These are phyloP conservation scores for Pterocles orientalis DNA, from an alignment of 2,113 vertebrate genomes.

Conservation along the genomic window DNA sequence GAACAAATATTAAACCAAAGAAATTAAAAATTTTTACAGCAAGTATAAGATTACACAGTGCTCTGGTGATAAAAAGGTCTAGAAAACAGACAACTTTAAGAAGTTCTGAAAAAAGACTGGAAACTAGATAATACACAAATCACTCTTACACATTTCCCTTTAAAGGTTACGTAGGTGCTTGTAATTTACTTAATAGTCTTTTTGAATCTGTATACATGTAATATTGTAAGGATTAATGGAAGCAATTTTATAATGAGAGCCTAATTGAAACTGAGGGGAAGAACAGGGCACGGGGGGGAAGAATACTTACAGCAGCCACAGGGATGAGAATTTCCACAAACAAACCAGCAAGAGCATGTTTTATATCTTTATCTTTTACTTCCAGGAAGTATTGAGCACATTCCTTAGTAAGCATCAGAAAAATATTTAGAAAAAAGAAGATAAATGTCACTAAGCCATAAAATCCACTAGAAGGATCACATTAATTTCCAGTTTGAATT, in stretches of 20 bases:
- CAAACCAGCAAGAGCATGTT: conserved; percentile 95
- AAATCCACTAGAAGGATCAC: background rate
- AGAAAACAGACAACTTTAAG: background rate
- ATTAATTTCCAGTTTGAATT: background rate
- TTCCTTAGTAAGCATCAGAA: conserved; percentile 78
- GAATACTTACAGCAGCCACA: conserved; percentile 94
- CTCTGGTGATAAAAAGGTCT: background rate
- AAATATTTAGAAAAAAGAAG: conserved; percentile 1
- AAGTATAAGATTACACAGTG: background rate
- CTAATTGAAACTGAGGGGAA: background rate
- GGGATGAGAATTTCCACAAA: conserved; percentile 99
- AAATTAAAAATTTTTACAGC: background rate
- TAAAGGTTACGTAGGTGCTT: background rate
- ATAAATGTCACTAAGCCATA: background rate
- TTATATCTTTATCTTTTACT: conserved; percentile 99
- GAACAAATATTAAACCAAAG: background rate
- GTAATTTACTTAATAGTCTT: background rate
- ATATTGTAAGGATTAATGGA: background rate
- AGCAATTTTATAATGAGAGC: background rate
- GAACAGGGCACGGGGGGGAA: accelerated
- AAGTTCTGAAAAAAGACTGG: background rate
- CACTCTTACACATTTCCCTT: background rate
- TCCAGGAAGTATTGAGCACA: conserved; percentile 98
- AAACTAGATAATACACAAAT: background rate
- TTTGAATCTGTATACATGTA: background rate